A percentile compares a stretch with the other conserved stretches of the same genome.
Evolutionary conservation across 35 echinoderm and acorn worm species (phyloP).

Genomic region (Stichopus chloronotus): DNA sequence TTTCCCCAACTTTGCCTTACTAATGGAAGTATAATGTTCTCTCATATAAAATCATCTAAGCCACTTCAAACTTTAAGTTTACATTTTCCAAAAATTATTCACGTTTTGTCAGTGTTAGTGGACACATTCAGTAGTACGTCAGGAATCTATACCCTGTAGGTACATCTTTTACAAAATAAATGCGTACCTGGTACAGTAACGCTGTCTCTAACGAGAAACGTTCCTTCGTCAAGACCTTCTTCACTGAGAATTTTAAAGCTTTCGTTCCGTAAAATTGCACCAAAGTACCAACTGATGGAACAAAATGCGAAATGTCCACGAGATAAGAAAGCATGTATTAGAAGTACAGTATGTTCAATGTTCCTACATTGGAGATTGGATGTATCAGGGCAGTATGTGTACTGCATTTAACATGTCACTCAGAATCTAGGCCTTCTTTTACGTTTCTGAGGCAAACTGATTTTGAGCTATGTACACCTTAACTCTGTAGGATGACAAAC

Average conservation of each 20-base stretch:
- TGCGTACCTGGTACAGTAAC: conserved; percentile 49
- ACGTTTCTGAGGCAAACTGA: no score
- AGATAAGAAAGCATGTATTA: background rate
- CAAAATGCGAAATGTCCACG: background rate
- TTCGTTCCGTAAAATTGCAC: conserved; percentile 39
- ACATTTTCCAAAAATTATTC: background rate
- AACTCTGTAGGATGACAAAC: no score
- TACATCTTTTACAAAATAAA: background rate
- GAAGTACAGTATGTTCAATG: background rate
- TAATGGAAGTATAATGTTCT: no score
- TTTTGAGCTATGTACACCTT: no score
- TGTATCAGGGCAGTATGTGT: no score
- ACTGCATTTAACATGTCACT: no score
- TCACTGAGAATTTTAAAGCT: conserved; percentile 49
- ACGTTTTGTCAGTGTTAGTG: no score
- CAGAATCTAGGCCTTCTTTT: no score
- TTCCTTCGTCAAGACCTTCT: conserved; percentile 24
- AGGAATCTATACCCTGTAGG: background rate
- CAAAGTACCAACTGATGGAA: conserved; percentile 53
- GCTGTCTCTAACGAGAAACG: conserved; percentile 41
- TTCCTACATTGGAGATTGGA: background rate
- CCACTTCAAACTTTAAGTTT: background rate
- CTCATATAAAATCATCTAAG: no score
- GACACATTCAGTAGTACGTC: background rate
- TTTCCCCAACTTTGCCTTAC: no score